A percentile compares a stretch with the other conserved stretches of the same genome.
Conservation (phyloP, 2,113 vertebrate genomes). For the Numenius arquata region DNA sequence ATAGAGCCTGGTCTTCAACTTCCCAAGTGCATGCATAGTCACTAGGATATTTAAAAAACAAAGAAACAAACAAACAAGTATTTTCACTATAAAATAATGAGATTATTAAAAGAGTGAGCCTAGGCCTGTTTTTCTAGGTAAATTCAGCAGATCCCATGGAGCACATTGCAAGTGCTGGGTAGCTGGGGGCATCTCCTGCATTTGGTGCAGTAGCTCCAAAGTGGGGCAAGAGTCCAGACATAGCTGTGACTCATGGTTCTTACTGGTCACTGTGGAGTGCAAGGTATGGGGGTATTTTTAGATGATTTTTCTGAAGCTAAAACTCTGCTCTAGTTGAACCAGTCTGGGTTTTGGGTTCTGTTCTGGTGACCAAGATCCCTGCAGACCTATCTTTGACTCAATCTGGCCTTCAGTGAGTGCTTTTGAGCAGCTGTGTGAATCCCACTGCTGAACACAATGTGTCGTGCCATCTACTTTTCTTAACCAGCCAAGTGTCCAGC, state of each 20-base stretch:
- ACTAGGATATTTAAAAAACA: background rate
- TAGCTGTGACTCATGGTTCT: fast-evolving
- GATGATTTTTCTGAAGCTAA: background rate
- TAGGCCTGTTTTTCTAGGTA: background rate
- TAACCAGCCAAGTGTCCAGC: background rate
- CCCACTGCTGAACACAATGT: background rate
- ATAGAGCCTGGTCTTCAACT: background rate
- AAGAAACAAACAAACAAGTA: background rate
- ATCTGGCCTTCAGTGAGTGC: background rate
- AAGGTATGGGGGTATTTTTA: background rate
- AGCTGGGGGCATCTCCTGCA: background rate
- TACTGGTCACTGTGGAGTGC: background rate
- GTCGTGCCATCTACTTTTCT: background rate
- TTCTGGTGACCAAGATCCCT: background rate
- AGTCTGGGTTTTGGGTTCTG: background rate
- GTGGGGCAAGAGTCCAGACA: background rate
- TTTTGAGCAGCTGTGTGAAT: background rate
- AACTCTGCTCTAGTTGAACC: background rate
- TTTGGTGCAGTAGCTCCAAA: background rate
- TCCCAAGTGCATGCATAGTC: background rate
- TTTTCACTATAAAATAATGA: background rate
- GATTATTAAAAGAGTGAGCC: background rate
- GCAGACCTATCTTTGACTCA: background rate
- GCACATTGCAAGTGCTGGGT: background rate
- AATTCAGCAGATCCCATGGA: background rate